Percentiles rank a stretch among this genome's conserved stretches.
Evolutionary conservation across 2,113 vertebrate species (phyloP).

Genomic region (Hyla sarda): DNA sequence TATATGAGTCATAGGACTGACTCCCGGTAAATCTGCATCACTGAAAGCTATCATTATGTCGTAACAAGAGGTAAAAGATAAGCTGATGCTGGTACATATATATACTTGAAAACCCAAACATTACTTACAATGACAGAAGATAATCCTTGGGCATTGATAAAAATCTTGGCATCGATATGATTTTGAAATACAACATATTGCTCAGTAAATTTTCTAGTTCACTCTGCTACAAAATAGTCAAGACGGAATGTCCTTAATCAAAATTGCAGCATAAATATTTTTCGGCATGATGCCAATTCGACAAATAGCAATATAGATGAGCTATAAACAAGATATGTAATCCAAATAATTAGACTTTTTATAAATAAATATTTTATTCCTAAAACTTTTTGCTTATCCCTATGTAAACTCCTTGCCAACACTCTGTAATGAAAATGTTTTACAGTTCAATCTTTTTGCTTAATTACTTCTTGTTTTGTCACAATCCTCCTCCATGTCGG

Average conservation of each 20-base stretch:
- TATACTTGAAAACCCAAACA: background rate
- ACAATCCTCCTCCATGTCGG: constrained; percentile 45
- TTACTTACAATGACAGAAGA: background rate
- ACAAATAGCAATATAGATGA: background rate
- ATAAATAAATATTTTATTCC: constrained; percentile 27
- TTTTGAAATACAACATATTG: constrained; percentile 16
- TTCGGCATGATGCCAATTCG: background rate
- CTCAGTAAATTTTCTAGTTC: background rate
- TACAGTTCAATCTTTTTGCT: constrained; percentile 53
- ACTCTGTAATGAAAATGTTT: constrained; percentile 53
- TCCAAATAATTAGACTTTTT: background rate
- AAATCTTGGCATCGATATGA: background rate
- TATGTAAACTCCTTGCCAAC: constrained; percentile 28
- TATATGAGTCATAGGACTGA: too few relatives aligned
- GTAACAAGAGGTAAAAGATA: background rate
- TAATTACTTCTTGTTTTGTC: constrained; percentile 57
- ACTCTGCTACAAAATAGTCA: constrained; percentile 6
- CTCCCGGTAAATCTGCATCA: too few relatives aligned
- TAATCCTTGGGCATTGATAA: background rate
- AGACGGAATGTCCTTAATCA: background rate
- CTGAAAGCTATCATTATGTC: too few relatives aligned
- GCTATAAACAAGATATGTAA: constrained; percentile 14
- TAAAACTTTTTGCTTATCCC: constrained; percentile 25
- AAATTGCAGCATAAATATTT: constrained; percentile 2
- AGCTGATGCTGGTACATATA: background rate